Conservation (phyloP, 2,888 invertebrate species). For the Epinotia ramella region DNA sequence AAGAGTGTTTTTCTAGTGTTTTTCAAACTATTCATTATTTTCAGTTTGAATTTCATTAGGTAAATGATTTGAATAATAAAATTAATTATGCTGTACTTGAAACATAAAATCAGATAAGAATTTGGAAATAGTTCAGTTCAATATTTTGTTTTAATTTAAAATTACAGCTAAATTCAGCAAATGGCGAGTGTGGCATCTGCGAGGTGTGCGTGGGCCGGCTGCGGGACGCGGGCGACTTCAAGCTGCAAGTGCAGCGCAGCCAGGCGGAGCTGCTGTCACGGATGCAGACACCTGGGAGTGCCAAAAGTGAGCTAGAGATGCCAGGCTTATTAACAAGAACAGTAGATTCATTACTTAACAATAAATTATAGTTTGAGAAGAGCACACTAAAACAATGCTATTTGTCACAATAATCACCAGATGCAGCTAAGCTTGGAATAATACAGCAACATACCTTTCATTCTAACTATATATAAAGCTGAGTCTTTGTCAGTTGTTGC, state of each 20-base stretch:
- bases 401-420: too few species aligned
- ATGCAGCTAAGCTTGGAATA: too few species aligned
- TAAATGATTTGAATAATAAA: not conserved
- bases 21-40: too few species aligned
- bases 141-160: not conserved
- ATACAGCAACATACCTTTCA: too few species aligned
- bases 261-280: conserved; percentile 61
- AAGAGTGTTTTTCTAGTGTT: too few species aligned
- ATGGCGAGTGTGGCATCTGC: conserved; percentile 66
- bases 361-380: too few species aligned
- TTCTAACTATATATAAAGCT: too few species aligned
- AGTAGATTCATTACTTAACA: conserved; percentile 41
- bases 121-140: not conserved
- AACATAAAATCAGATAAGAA: not conserved
- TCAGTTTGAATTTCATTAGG: too few species aligned
- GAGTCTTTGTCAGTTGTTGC: too few species aligned
- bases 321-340: too few species aligned
- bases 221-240: conserved; percentile 70
- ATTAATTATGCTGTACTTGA: not conserved
- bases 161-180: conserved; percentile 27
- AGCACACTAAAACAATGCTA: too few species aligned
- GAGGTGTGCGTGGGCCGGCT: conserved; percentile 67
- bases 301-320: conserved; percentile 50
- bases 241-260: conserved; percentile 67
- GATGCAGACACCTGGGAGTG: conserved; percentile 34